A percentile compares a stretch with the other conserved stretches of the same genome.
phyloP scores from a whole-genome alignment of 2,888 invertebrate species.

The Trichacis sp. region DNA sequence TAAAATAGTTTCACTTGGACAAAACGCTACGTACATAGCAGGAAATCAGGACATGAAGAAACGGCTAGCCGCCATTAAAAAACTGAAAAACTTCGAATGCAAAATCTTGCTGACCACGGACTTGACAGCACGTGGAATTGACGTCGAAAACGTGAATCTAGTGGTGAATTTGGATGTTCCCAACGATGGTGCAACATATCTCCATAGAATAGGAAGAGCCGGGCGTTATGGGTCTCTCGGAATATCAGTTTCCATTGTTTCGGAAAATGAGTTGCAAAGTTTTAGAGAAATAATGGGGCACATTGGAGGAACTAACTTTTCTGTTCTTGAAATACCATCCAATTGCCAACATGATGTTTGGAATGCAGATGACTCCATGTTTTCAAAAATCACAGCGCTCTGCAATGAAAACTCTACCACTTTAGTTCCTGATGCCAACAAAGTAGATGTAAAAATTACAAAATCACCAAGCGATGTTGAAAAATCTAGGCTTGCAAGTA shows the following conservation, averaged over 20 bases:
- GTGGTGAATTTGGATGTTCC: slow-evolving; percentile 94
- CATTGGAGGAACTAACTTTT: slow-evolving; percentile 72
- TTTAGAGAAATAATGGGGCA: slow-evolving; percentile 73
- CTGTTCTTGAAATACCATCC: slow-evolving; percentile 69
- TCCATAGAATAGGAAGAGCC: slow-evolving; percentile 95
- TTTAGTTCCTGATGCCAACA: slow-evolving; percentile 3
- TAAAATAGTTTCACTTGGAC: slow-evolving; percentile 78
- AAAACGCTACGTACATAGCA: slow-evolving; percentile 82
- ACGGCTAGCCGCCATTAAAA: slow-evolving; percentile 81
- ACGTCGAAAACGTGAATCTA: slow-evolving; percentile 92
- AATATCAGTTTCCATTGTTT: slow-evolving; percentile 80
- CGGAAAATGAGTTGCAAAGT: slow-evolving; percentile 74
- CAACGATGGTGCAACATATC: slow-evolving; percentile 82
- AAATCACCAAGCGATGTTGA: background rate
- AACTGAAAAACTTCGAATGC: slow-evolving; percentile 83
- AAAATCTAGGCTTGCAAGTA: background rate
- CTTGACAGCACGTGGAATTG: slow-evolving; percentile 92
- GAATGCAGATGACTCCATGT: slow-evolving; percentile 47
- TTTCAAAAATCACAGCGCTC: slow-evolving; percentile 53
- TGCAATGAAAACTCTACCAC: background rate
- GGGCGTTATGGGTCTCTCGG: slow-evolving; percentile 93
- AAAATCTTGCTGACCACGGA: slow-evolving; percentile 92
- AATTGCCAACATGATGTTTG: slow-evolving; percentile 60
- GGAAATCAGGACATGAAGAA: slow-evolving; percentile 84
- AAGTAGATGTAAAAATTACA: background rate